These are phyloP conservation scores for Agrilus cyanescens DNA, from an alignment of 2,888 invertebrate genomes.

Conservation along the genomic window DNA sequence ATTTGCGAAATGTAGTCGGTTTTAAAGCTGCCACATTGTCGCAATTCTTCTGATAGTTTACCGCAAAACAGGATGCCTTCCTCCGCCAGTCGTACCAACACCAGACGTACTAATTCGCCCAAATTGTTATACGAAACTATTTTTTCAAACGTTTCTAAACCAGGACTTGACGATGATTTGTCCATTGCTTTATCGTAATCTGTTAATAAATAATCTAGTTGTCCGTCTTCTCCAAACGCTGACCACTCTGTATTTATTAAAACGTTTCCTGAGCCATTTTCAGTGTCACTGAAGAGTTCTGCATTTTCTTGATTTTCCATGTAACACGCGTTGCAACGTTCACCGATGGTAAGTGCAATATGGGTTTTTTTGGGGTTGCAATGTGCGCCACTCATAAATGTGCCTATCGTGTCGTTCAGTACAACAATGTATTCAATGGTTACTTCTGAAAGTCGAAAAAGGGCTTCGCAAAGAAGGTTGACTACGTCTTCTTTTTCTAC, in stretches of 20 bases:
- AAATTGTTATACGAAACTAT: conserved; percentile 97
- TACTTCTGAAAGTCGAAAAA: conserved; percentile 69
- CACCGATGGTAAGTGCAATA: conserved; percentile 84
- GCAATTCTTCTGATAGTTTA: conserved; percentile 59
- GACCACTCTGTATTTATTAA: conserved; percentile 93
- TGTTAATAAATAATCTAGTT: conserved; percentile 70
- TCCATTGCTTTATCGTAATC: conserved; percentile 74
- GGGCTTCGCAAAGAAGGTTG: conserved; percentile 67
- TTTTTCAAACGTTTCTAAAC: conserved; percentile 82
- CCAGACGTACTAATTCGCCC: conserved; percentile 81
- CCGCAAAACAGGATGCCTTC: conserved; percentile 71
- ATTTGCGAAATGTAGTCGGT: conserved; percentile 96
- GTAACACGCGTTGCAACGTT: conserved; percentile 87
- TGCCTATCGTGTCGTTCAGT: conserved; percentile 89
- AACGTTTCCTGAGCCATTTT: conserved; percentile 48
- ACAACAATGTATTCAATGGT: conserved; percentile 86
- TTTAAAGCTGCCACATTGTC: conserved; percentile 68
- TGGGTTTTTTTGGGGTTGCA: conserved; percentile 84
- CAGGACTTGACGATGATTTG: conserved; percentile 63
- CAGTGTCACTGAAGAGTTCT: conserved; percentile 60
- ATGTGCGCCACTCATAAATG: conserved; percentile 84
- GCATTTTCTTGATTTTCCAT: conserved; percentile 75
- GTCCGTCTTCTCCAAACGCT: conserved; percentile 80
- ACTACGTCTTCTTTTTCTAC: conserved; percentile 81
- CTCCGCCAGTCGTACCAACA: conserved; percentile 64